phyloP scores from a whole-genome alignment of 2,888 invertebrate species.

The Scaptomyza reducta region DNA sequence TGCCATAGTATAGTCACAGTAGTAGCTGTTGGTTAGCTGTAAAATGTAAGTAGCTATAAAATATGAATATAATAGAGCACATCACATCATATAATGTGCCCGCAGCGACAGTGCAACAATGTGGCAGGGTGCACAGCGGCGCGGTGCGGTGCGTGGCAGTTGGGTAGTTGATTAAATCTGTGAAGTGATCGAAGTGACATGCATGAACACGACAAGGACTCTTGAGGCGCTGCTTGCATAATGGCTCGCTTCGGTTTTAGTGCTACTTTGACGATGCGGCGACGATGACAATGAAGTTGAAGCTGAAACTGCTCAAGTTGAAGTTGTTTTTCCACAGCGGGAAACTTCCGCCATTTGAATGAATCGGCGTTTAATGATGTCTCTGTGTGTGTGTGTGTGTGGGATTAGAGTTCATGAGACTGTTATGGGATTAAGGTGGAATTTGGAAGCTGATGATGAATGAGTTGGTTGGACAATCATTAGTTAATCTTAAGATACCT shows the following conservation, averaged over 20 bases:
- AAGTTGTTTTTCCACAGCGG: conserved; percentile 21
- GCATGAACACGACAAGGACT: conserved; percentile 62
- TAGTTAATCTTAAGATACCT: no score
- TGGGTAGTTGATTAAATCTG: conserved; percentile 66
- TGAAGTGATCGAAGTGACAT: conserved; percentile 69
- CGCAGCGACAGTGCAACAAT: conserved; percentile 46
- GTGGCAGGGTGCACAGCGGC: conserved; percentile 5
- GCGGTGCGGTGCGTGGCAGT: background rate
- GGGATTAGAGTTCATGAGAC: no score
- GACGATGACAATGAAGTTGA: conserved; percentile 30
- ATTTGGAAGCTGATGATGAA: no score
- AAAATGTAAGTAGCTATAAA: conserved; percentile 74
- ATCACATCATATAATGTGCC: conserved; percentile 69
- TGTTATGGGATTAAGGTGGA: no score
- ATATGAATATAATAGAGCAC: conserved; percentile 73
- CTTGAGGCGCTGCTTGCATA: conserved; percentile 59
- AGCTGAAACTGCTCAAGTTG: conserved; percentile 10
- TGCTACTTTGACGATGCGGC: conserved; percentile 36
- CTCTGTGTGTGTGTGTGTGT: background rate
- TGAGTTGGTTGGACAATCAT: no score
- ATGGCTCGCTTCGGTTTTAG: conserved; percentile 43
- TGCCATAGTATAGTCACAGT: conserved; percentile 7
- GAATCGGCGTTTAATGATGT: conserved; percentile 41
- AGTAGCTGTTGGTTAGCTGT: conserved; percentile 37
- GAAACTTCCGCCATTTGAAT: conserved; percentile 52